phyloP scores from a whole-genome alignment of 2,888 invertebrate species.

The Orchesella flavescens region DNA sequence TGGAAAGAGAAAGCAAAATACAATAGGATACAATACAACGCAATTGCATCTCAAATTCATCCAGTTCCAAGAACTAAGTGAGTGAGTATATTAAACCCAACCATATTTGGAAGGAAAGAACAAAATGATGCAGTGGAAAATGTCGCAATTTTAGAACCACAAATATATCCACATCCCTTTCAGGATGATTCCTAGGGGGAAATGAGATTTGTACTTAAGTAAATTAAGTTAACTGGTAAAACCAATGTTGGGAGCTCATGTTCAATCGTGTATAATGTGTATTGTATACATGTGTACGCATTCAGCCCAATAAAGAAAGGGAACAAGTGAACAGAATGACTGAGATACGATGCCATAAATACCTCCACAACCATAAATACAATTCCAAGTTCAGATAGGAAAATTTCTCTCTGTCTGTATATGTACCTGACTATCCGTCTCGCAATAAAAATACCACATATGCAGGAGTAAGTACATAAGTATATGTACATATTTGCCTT shows the following conservation, averaged over 20 bases:
- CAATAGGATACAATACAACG: too few species aligned
- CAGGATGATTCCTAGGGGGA: conserved; percentile 54
- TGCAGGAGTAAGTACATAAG: neutral
- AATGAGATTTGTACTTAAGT: conserved; percentile 62
- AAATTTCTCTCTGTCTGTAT: conserved; percentile 5
- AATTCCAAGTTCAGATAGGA: conserved; percentile 37
- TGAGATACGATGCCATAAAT: conserved; percentile 56
- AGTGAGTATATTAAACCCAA: too few species aligned
- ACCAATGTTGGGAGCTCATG: conserved; percentile 19
- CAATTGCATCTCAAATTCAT: too few species aligned
- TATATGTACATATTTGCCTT: too few species aligned
- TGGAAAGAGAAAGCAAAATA: too few species aligned
- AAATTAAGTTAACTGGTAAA: conserved; percentile 61
- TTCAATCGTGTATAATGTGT: neutral
- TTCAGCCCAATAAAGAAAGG: neutral
- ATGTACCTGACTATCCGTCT: neutral
- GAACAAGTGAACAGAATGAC: conserved; percentile 44
- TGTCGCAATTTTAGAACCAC: conserved; percentile 50
- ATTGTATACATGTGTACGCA: neutral
- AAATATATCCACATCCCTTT: conserved; percentile 1
- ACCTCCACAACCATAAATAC: conserved; percentile 46
- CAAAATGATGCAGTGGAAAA: conserved; percentile 53
- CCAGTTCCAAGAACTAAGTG: too few species aligned
- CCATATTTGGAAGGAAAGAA: neutral
- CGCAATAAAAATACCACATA: neutral